phyloP scores from a whole-genome alignment of 2,797 vertebrate species.

The Leuciscus waleckii region DNA sequence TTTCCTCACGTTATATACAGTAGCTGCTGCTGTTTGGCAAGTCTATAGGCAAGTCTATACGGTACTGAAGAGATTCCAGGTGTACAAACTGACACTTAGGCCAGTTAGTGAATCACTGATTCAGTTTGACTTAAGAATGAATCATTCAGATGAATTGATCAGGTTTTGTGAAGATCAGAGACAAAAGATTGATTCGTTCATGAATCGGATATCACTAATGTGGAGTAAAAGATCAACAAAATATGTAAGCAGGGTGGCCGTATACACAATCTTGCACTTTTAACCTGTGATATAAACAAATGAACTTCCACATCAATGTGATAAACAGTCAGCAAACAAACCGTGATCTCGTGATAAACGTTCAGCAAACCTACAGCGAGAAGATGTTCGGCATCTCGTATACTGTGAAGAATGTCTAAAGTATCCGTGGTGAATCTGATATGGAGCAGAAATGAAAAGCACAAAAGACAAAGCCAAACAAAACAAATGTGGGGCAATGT shows the following conservation, averaged over 20 bases:
- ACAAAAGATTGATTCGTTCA: not conserved
- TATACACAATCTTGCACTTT: constrained; percentile 29
- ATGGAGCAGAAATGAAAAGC: constrained; percentile 44
- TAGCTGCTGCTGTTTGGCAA: constrained; percentile 6
- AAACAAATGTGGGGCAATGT: not conserved
- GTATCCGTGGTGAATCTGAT: constrained; percentile 33
- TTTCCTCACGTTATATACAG: not conserved
- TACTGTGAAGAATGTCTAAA: constrained; percentile 35
- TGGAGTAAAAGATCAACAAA: constrained; percentile 16
- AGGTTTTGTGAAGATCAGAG: not conserved
- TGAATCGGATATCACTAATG: not conserved
- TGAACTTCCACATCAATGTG: constrained; percentile 19
- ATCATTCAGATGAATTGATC: not conserved
- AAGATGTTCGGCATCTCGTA: constrained; percentile 18
- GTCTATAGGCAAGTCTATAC: not conserved
- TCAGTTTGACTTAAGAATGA: not conserved
- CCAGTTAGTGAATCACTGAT: constrained; percentile 1
- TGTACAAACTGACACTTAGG: constrained; percentile 6
- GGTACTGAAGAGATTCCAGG: constrained; percentile 12
- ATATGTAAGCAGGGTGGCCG: constrained; percentile 32
- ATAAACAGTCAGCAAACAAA: constrained; percentile 38
- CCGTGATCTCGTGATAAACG: not conserved
- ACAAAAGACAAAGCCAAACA: constrained; percentile 5
- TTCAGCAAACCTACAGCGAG: not conserved
- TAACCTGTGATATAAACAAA: constrained; percentile 26